Evolutionary conservation across 2,113 vertebrate species (phyloP).

Genomic region (Hippocampus guttulatus): DNA sequence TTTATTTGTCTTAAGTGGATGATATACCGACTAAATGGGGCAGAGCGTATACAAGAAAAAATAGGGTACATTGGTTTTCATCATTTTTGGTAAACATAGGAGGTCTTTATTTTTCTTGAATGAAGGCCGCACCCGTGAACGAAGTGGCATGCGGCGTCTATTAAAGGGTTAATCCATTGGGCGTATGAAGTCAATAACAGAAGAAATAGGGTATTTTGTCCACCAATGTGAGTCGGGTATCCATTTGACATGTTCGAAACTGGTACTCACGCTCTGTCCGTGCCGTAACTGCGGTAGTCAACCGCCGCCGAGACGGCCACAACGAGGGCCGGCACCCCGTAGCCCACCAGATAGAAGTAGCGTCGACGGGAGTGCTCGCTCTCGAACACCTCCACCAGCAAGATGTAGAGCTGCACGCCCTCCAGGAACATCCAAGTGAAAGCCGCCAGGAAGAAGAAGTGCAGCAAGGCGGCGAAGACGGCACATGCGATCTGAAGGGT

Average conservation of each 20-base stretch:
- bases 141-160: neutral
- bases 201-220: neutral
- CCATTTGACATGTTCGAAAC: neutral
- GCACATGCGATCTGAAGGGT: slow-evolving; percentile 86
- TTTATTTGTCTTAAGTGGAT: too few relatives aligned
- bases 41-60: too few relatives aligned
- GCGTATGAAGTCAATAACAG: neutral
- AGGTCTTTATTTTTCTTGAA: neutral
- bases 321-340: slow-evolving; percentile 89
- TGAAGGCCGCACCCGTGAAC: neutral
- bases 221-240: neutral
- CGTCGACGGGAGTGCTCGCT: slow-evolving; percentile 91
- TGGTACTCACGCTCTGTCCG: slow-evolving; percentile 88
- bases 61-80: too few relatives aligned
- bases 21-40: too few relatives aligned
- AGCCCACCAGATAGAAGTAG: slow-evolving; percentile 95
- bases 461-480: slow-evolving; percentile 90
- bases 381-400: slow-evolving; percentile 99
- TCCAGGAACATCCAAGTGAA: slow-evolving; percentile 99
- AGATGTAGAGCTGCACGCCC: slow-evolving; percentile 96
- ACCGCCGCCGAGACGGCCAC: slow-evolving; percentile 91
- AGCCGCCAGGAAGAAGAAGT: slow-evolving; percentile 98
- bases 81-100: too few relatives aligned
- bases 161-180: neutral
- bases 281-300: slow-evolving; percentile 95